phyloP scores from a whole-genome alignment of 37 sponge, comb jelly and placozoan genomes.

The Chondrilla cf. caribensis region DNA sequence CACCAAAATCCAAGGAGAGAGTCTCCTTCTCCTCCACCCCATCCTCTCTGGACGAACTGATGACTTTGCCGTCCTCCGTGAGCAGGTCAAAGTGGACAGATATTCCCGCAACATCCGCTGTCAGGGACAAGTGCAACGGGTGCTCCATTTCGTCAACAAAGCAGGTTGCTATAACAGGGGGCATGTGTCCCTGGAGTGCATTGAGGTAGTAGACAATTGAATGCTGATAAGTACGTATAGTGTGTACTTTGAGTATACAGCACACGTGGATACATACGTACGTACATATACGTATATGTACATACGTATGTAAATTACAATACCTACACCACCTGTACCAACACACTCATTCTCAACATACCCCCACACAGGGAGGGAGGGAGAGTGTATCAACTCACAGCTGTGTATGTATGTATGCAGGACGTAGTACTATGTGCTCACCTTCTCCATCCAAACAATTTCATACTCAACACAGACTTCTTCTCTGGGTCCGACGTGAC shows the following conservation, averaged over 20 bases:
- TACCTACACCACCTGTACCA: background rate
- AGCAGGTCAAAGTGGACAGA: constrained; percentile 41
- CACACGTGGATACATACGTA: background rate
- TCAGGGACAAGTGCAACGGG: constrained; percentile 41
- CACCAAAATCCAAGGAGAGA: constrained; percentile 58
- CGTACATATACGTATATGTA: background rate
- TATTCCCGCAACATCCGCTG: constrained; percentile 52
- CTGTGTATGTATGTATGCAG: too few species aligned
- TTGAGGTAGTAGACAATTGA: too few species aligned
- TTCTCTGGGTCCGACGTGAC: constrained; percentile 45
- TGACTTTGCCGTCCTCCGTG: background rate
- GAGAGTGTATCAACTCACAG: background rate
- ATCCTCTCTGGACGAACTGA: background rate
- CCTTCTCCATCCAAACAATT: constrained; percentile 45
- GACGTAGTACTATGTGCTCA: background rate
- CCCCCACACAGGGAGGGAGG: background rate
- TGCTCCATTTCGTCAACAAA: constrained; percentile 38
- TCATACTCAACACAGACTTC: constrained; percentile 12
- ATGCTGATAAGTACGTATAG: too few species aligned
- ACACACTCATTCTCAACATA: background rate
- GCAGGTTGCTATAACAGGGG: constrained; percentile 25
- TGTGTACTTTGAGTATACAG: too few species aligned
- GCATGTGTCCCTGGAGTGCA: background rate
- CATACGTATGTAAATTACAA: background rate
- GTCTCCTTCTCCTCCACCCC: background rate